Conservation (phyloP, 2,888 invertebrate species). For the Panopea generosa region DNA sequence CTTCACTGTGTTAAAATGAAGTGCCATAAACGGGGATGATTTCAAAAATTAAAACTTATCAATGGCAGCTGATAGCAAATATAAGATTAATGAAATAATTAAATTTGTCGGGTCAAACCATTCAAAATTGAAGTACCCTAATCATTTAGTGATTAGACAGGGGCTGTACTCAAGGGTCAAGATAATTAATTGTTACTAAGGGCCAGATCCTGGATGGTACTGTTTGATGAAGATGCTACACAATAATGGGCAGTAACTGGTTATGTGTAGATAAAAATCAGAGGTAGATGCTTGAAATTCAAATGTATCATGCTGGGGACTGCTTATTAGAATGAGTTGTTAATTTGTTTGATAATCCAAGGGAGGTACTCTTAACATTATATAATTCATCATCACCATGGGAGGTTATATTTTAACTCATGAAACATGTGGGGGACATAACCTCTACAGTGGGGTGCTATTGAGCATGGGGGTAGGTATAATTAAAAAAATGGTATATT, state of each 20-base stretch:
- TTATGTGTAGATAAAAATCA: no score
- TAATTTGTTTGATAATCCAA: background rate
- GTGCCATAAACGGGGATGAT: no score
- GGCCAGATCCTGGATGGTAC: constrained; percentile 36
- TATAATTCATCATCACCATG: background rate
- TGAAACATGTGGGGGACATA: background rate
- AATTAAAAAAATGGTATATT: constrained; percentile 19
- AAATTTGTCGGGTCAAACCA: constrained; percentile 36
- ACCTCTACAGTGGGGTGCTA: constrained; percentile 10
- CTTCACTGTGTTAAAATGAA: no score
- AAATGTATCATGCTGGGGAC: no score
- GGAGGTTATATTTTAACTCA: background rate
- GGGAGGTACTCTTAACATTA: constrained; percentile 17
- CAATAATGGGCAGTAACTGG: no score
- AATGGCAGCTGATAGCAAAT: constrained; percentile 11
- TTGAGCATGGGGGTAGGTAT: constrained; percentile 12
- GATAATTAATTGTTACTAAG: constrained; percentile 43
- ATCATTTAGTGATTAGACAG: constrained; percentile 54
- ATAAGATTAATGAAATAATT: constrained; percentile 54
- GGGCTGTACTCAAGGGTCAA: constrained; percentile 28
- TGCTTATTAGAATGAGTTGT: no score
- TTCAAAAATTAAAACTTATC: constrained; percentile 15
- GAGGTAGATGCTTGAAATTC: no score
- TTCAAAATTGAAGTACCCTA: constrained; percentile 34
- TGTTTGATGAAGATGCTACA: constrained; percentile 25